A percentile compares a stretch with the other conserved stretches of the same genome.
Evolutionary conservation across 2,888 invertebrate species (phyloP).

Genomic region (Dynastes grantii): DNA sequence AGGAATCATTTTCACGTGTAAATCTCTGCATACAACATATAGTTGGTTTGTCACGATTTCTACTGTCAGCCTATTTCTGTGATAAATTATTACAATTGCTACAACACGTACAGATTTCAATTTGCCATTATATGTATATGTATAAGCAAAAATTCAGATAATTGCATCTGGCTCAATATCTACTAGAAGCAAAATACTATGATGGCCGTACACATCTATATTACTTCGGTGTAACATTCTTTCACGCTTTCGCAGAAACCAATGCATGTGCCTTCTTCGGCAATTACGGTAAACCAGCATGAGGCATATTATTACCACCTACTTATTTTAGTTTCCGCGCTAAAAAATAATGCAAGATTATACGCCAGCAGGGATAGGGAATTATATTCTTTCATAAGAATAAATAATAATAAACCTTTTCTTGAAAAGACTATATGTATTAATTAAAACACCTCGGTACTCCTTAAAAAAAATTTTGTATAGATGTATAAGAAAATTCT

Average conservation of each 20-base stretch:
- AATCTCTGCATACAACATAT: not conserved
- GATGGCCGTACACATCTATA: not conserved
- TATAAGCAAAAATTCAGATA: not conserved
- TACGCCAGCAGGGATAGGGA: not conserved
- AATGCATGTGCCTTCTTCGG: slow-evolving; percentile 3
- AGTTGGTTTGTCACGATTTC: not conserved
- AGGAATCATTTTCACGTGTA: not conserved
- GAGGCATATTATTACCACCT: slow-evolving; percentile 13
- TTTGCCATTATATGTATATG: not conserved
- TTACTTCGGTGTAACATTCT: slow-evolving; percentile 5
- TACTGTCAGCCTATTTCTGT: not conserved
- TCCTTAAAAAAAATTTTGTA: too few relatives aligned
- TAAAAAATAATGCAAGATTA: slow-evolving; percentile 8
- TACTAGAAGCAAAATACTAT: not conserved
- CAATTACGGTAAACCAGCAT: not conserved
- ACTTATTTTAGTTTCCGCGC: not conserved
- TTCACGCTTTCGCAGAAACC: slow-evolving; percentile 13
- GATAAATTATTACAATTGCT: not conserved
- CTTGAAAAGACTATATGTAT: not conserved
- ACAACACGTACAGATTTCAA: slow-evolving; percentile 10
- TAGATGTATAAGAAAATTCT: not conserved
- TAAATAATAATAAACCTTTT: not conserved
- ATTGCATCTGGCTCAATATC: not conserved
- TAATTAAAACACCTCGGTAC: too few relatives aligned
- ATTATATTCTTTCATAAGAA: not conserved